Conservation (phyloP, 2,113 vertebrate species). For the Gallinago paraguaiae region DNA sequence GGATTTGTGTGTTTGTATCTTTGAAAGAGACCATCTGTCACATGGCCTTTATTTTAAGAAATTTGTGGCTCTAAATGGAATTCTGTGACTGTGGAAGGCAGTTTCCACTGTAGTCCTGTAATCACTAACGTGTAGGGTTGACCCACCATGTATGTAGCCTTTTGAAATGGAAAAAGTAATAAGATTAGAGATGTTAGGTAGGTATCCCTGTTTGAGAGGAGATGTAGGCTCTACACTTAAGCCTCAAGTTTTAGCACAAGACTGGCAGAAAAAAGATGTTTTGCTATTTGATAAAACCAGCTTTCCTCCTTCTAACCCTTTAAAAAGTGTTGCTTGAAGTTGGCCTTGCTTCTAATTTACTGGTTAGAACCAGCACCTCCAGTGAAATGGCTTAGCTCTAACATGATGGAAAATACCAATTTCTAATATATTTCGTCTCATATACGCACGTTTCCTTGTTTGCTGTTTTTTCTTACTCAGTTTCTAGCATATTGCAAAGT, state of each 20-base stretch:
- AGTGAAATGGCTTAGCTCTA: neutral
- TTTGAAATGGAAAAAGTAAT: neutral
- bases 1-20: neutral
- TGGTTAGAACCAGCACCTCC: neutral
- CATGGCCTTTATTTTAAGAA: neutral
- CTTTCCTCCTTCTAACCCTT: neutral
- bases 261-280: neutral
- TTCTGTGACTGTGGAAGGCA: neutral
- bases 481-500: neutral
- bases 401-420: neutral
- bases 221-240: neutral
- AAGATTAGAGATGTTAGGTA: neutral
- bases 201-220: neutral
- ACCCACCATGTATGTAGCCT: rapidly evolving
- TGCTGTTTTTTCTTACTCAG: neutral
- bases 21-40: neutral
- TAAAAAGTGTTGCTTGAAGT: neutral
- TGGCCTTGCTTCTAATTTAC: neutral
- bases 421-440: neutral
- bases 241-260: neutral
- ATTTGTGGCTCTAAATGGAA: neutral
- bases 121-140: neutral
- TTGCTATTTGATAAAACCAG: neutral
- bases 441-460: neutral
- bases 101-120: neutral